Evolutionary conservation across 1,140 invertebrate species (phyloP).

Genomic region (Xylocopa sonorina): DNA sequence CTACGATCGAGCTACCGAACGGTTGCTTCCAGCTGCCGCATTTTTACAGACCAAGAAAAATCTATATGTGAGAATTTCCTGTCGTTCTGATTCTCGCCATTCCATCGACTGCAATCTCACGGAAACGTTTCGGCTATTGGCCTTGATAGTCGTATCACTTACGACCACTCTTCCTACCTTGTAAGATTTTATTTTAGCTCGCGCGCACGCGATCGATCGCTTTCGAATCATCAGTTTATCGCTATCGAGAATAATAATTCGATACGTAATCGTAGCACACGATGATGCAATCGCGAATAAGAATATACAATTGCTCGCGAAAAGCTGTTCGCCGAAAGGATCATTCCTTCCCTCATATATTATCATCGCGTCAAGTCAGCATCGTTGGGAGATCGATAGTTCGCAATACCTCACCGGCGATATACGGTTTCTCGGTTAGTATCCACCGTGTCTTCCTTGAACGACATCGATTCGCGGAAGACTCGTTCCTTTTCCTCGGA

Average conservation of each 20-base stretch:
- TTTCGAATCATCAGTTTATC: slow-evolving; percentile 12
- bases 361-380: neutral
- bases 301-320: neutral
- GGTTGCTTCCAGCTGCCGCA: slow-evolving; percentile 2
- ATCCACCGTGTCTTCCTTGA: neutral
- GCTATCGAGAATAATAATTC: slow-evolving; percentile 6
- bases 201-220: slow-evolving; percentile 28
- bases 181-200: neutral
- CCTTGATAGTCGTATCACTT: neutral
- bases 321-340: neutral
- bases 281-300: neutral
- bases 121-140: slow-evolving; percentile 40
- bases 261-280: neutral
- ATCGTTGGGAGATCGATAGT: slow-evolving; percentile 19
- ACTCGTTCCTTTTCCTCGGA: neutral
- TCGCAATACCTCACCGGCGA: neutral
- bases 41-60: slow-evolving; percentile 40
- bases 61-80: slow-evolving; percentile 70
- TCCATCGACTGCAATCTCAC: slow-evolving; percentile 25
- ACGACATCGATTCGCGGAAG: neutral
- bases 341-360: neutral
- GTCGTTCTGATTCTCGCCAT: slow-evolving; percentile 66
- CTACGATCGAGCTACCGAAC: neutral
- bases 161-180: neutral
- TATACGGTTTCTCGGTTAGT: neutral